Conservation (phyloP, 2,888 invertebrate genomes). For the Phytoseiulus persimilis region DNA sequence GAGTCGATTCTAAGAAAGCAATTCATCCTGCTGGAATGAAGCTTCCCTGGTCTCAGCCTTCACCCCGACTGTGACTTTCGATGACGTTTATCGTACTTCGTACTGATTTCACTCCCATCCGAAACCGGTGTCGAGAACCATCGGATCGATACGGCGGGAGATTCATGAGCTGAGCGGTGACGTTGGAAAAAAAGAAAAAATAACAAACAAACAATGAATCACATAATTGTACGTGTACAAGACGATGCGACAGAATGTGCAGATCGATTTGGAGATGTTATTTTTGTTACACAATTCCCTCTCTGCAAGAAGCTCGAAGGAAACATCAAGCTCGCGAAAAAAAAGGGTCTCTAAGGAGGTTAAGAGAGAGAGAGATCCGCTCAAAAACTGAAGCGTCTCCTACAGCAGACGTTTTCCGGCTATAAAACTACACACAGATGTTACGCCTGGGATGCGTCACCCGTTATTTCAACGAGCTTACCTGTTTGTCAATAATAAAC, state of each 20-base stretch:
- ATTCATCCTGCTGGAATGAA: neutral
- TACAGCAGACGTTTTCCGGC: neutral
- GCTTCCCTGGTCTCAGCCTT: neutral
- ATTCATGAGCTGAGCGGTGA: neutral
- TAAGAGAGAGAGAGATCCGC: neutral
- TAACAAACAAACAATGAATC: neutral
- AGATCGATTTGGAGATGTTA: neutral
- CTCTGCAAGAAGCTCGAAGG: neutral
- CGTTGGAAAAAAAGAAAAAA: neutral
- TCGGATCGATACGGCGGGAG: neutral
- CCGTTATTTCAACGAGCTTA: slow-evolving; percentile 5
- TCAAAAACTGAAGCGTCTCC: neutral
- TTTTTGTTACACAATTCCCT: neutral
- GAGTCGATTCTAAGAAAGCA: neutral
- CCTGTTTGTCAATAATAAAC: neutral
- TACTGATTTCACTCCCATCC: neutral
- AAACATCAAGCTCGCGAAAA: neutral
- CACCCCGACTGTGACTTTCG: neutral
- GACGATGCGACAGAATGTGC: neutral
- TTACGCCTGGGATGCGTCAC: neutral
- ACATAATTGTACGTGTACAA: neutral
- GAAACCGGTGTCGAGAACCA: neutral
- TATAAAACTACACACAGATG: neutral
- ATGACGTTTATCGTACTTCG: neutral
- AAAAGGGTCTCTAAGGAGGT: neutral